Evolutionary conservation across 92 coral and sea anemone species (phyloP).

Genomic region (Meandrina meandrites): DNA sequence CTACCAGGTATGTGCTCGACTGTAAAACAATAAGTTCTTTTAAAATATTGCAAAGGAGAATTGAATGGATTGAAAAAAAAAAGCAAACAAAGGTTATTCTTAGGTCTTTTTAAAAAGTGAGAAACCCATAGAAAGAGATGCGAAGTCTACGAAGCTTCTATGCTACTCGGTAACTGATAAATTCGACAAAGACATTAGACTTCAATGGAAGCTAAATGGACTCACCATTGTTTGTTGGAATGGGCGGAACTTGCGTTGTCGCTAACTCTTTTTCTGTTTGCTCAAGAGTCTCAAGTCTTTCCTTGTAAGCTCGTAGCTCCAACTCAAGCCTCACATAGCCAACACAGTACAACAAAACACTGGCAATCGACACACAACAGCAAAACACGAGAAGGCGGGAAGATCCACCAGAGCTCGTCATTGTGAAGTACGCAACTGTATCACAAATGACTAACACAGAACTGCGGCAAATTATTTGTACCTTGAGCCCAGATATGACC

Average conservation of each 20-base stretch:
- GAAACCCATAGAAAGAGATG: too few species aligned
- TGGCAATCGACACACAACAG: background rate
- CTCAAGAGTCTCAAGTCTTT: background rate
- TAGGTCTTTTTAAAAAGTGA: too few species aligned
- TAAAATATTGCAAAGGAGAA: too few species aligned
- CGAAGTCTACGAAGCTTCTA: background rate
- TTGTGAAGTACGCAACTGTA: background rate
- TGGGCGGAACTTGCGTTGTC: background rate
- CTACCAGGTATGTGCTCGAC: too few species aligned
- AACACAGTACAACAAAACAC: constrained; percentile 3
- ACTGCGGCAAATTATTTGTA: background rate
- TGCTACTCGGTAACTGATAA: background rate
- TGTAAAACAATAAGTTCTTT: too few species aligned
- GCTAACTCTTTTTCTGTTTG: background rate
- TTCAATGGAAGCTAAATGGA: too few species aligned
- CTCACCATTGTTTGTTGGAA: background rate
- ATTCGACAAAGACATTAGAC: background rate
- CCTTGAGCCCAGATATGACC: background rate
- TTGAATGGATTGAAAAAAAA: too few species aligned
- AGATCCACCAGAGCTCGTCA: background rate
- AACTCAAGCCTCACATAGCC: constrained; percentile 12
- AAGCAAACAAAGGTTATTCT: too few species aligned
- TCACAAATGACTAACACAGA: background rate
- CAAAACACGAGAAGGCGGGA: constrained; percentile 15
- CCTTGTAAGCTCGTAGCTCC: background rate